Base-by-base conservation (phyloP, 2,888 invertebrate genomes). In the Pterostichus madidus region DNA sequence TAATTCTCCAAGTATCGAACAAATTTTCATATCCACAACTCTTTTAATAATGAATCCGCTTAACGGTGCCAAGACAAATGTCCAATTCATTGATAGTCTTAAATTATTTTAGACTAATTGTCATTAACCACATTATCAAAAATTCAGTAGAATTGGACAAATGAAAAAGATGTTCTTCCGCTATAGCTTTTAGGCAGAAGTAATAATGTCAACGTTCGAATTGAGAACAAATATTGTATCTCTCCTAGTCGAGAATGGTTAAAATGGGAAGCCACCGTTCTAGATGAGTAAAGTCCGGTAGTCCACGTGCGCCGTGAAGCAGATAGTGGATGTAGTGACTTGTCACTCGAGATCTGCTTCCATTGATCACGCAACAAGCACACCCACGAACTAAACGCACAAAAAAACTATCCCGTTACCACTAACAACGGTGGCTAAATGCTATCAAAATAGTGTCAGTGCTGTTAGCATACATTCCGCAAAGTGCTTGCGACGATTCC, bases 381-480 rank as follows among this genome's bases (percentile, higher is more conserved):
- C 68, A 71, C 68, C 68, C 68, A 71, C 68, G 68, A 71, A 71
- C 39, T 44, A 13, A n/a, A 17, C 68, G 17, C 39, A 44, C 44
- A 71, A 71, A 71, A n/a, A 71, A 71, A 71, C 35, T 71, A 71
- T 71, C 15, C 68, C 68, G 68, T 71, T 71, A 71, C 44, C 13
- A 10, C 44, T 13, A 56, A 10, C 68, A 71, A 71, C 68, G 44
- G 68, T 17, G 68, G 68, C 68, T 71, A 71, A 17, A 64, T 64
- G n/a, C 13, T 35, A 64, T 52, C 52, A 52, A 52, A 52, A 52
- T 52, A 52, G 52, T 56, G 56, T 56, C 56, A 56, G 13, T 17
- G 8, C 1, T 15, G 13, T 56, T 56, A 56, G 17, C 56, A 56
- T 11, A 71, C 68, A 71, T 71, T 71, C 44, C 44, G 11, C 6